Base-by-base conservation (phyloP, 2,888 invertebrate species). In the Zeuzera pyrina region DNA sequence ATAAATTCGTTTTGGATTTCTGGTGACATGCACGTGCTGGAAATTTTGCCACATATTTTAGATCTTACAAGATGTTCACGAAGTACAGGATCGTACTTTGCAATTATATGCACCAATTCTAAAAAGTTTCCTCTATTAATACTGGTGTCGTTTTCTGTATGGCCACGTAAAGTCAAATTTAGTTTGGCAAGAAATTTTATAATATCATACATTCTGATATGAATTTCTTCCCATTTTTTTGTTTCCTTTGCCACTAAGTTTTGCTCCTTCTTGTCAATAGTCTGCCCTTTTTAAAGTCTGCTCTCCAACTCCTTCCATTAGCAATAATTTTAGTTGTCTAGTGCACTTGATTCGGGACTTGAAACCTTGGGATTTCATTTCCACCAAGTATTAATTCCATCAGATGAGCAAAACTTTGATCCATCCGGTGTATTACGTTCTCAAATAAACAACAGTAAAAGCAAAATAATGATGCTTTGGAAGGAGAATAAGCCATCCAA, bases 281-380 rank as follows among this genome's bases (percentile, higher is more conserved):
- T 42, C 36, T 31, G 15, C 16, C 29, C 31, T 15, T 24, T 23
- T 31, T 15, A 12, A 28, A 31, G 23, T 31, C 35, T 31, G 7
- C 8, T 41, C 29, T 43, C 41, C 23, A 43, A 38, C 30, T 39
- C 33, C 36, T 45, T 45, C 39, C 39, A 43, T 42, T 45, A 36
- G 33, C 22, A 33, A 36, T 23, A 43, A 25, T 31, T 31, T 38
- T 31, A 16, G 25, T 29, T 35, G n/a, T n/a, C n/a, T n/a, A n/a
- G n/a, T 30, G 34, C 14, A 34, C 32, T 41, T 22, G 32, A 42
- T 34, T 44, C 38, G 19, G 38, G 41, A 22, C 16, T 16, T 41
- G 6, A 3, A 21, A 34, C 22, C 21, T 34, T 30, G 14, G 30
- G 34, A 22, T 34, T 34, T 15, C 10, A 15, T 34, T 34, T 34